phyloP scores from a whole-genome alignment of 2,888 invertebrate genomes.

The Pristionchus arcanus region DNA sequence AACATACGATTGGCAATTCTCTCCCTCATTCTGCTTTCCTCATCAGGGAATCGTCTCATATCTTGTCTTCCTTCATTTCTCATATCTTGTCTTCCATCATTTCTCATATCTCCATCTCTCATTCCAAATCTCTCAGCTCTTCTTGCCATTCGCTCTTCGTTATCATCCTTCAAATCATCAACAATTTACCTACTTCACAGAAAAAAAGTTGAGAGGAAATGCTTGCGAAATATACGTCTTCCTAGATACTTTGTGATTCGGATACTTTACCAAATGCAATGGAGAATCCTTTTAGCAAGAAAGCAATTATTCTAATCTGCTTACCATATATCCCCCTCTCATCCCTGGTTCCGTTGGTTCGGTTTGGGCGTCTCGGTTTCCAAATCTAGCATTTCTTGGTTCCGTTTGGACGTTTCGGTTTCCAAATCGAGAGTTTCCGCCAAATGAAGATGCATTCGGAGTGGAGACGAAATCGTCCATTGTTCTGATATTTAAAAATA shows the following conservation, averaged over 20 bases:
- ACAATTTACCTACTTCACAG: no score
- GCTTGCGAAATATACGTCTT: no score
- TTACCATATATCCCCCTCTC: not conserved
- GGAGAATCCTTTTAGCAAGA: no score
- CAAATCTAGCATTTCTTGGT: not conserved
- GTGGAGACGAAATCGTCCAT: conserved; percentile 42
- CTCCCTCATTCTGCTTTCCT: not conserved
- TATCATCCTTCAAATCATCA: not conserved
- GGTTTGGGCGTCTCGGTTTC: no score
- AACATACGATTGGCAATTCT: not conserved
- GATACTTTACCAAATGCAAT: no score
- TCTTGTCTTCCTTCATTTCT: not conserved
- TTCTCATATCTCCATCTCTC: not conserved
- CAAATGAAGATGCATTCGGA: not conserved
- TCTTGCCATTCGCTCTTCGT: not conserved
- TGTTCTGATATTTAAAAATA: not conserved
- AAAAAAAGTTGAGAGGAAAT: no score
- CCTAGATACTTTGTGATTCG: no score
- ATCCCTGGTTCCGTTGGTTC: no score
- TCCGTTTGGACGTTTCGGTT: not conserved
- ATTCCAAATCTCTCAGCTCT: not conserved
- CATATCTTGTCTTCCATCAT: not conserved
- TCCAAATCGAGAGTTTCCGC: conserved; percentile 8
- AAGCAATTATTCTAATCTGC: not conserved
- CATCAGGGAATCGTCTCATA: not conserved